A percentile compares a stretch with the other conserved stretches of the same genome.
phyloP scores from a whole-genome alignment of 2,797 vertebrate species.

The Pipistrellus pygmaeus region DNA sequence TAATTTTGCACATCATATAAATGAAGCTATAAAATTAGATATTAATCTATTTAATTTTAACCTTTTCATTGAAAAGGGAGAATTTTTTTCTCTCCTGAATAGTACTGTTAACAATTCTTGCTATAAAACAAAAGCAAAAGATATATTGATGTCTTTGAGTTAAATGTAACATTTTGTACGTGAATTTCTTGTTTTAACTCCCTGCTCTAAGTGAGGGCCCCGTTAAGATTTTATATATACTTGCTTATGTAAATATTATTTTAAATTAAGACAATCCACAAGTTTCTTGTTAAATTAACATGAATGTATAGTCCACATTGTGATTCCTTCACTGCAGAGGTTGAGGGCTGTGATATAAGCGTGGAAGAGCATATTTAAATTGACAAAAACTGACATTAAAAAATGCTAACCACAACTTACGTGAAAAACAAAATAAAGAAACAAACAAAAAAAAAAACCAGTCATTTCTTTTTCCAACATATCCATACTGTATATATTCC shows the following conservation, averaged over 20 bases:
- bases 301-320: constrained; percentile 32
- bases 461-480: background rate
- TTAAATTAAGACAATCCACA: constrained; percentile 68
- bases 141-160: constrained; percentile 61
- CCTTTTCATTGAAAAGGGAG: constrained; percentile 86
- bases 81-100: constrained; percentile 72
- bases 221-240: constrained; percentile 64
- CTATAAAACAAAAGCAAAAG: constrained; percentile 71
- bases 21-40: constrained; percentile 88
- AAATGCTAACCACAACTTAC: background rate
- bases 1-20: constrained; percentile 87
- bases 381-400: constrained; percentile 10
- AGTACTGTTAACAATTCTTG: constrained; percentile 59
- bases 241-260: constrained; percentile 58
- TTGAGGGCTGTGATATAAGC: background rate
- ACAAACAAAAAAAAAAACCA: background rate
- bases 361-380: background rate
- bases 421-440: too few relatives aligned
- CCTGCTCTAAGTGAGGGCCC: constrained; percentile 79
- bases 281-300: constrained; percentile 29
- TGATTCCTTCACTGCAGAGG: background rate
- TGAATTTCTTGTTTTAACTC: constrained; percentile 83
- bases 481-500: background rate
- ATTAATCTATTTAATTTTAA: constrained; percentile 87
- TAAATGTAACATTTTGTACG: constrained; percentile 71